These are phyloP conservation scores for Sesamia inferens DNA, from an alignment of 2,888 invertebrate species.

Conservation along the genomic window DNA sequence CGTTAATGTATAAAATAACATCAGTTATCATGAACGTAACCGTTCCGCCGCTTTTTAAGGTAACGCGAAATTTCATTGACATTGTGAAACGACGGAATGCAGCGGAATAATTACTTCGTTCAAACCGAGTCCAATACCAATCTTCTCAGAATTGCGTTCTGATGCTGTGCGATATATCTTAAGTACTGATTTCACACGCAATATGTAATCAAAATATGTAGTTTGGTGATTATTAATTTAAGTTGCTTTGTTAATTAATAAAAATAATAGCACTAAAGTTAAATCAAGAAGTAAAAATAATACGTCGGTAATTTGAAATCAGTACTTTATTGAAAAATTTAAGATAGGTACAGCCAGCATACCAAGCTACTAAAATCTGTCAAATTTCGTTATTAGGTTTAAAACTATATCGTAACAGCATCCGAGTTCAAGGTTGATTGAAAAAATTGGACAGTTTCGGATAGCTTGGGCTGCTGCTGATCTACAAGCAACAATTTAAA, in stretches of 20 bases:
- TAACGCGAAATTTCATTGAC: constrained; percentile 47
- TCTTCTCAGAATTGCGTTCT: constrained; percentile 33
- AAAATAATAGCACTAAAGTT: too few species aligned
- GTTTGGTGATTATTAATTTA: neutral
- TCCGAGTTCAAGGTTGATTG: too few species aligned
- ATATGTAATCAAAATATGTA: neutral
- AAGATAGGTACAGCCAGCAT: neutral
- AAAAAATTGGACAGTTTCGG: too few species aligned
- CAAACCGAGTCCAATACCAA: constrained; percentile 14
- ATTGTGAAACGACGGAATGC: constrained; percentile 51
- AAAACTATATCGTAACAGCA: too few species aligned
- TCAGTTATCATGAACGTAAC: constrained; percentile 15
- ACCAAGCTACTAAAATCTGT: too few species aligned
- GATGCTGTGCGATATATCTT: constrained; percentile 56
- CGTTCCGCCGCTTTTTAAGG: constrained; percentile 33
- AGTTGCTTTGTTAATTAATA: neutral
- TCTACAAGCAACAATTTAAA: neutral
- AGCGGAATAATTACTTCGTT: constrained; percentile 49
- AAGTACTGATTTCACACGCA: constrained; percentile 28
- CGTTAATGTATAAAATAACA: constrained; percentile 30
- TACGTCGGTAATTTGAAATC: neutral
- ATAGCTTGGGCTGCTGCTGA: too few species aligned
- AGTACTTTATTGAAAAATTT: neutral
- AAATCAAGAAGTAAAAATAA: neutral
- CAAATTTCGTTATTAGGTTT: too few species aligned